phyloP scores from a whole-genome alignment of 1,140 invertebrate genomes.

The Macrotrachela quadricornifera region DNA sequence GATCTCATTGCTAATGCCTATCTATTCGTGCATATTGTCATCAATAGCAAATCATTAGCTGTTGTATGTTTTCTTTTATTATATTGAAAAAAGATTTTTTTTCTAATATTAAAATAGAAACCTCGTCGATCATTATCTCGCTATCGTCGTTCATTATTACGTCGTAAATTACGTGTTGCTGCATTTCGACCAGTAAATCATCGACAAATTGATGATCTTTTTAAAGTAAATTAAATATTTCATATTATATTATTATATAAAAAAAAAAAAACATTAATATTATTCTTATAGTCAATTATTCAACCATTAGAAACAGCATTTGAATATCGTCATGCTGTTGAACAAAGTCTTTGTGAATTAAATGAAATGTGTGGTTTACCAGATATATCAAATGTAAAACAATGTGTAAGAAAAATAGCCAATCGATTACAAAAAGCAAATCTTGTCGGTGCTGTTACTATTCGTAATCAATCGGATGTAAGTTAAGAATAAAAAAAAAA shows the following conservation, averaged over 20 bases:
- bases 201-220: too few relatives aligned
- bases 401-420: conserved; percentile 35
- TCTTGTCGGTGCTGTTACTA: conserved; percentile 19
- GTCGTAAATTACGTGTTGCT: too few relatives aligned
- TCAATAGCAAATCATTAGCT: conserved; percentile 37
- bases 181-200: too few relatives aligned
- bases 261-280: too few relatives aligned
- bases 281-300: conserved; percentile 17
- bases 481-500: conserved; percentile 16
- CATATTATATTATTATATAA: too few relatives aligned
- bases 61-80: conserved; percentile 27
- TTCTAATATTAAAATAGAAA: too few relatives aligned
- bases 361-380: conserved; percentile 36
- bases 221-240: too few relatives aligned
- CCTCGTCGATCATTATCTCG: too few relatives aligned
- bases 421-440: conserved; percentile 23
- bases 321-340: conserved; percentile 27
- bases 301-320: conserved; percentile 26
- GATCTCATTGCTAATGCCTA: conserved; percentile 36
- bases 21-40: conserved; percentile 41
- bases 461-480: too few relatives aligned
- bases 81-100: too few relatives aligned
- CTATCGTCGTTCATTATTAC: too few relatives aligned
- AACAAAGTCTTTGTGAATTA: conserved; percentile 29
- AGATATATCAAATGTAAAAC: conserved; percentile 38